Base-by-base conservation (phyloP, 2,113 vertebrate genomes). In the Misgurnus mizolepis region DNA sequence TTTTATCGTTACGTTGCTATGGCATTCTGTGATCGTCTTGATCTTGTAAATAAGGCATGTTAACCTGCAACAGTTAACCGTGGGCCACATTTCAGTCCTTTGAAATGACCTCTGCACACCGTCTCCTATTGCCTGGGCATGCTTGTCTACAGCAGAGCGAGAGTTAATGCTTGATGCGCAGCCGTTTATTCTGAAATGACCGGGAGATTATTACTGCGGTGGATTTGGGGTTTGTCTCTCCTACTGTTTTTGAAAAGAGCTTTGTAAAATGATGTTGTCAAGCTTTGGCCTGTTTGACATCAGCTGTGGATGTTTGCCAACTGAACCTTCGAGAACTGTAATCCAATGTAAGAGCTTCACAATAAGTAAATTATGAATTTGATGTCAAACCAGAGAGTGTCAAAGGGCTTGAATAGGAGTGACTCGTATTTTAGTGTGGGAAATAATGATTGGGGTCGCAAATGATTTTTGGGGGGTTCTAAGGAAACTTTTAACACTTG, bases 41-140 rank as follows among this genome's bases (percentile, higher is more conserved):
- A 85, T 90, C 87, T 76, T 91, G 90, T 91, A 91, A 89, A 92
- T 92, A 90, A 60, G 71, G 90, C 89, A 91, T 92, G 91, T 86
- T 91, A 87, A 87, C 86, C 88, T 11, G 68, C 77, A 84, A 81
- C 22, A 80, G 81, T 82, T 85, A 80, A 82, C 87, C 82, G 79
- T 60, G 87, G 86, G 84, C 87, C 85, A 65, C 65, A 84, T 85
- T 53, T 53, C 71, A 18, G 17, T 65, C 67, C 41, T 55, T 64
- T 14, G 41, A 22, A 76, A 70, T 75, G 79, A 86, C 76, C 76
- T 85, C 83, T 84, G 75, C 80, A 84, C 79, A 60, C 87, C 49
- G 3, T 84, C 85, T 86, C 18, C 66, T 22, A 50, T 83, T 40
- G 71, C 66, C 67, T 66, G 61, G 65, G 67, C 76, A 65, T 78